Percentiles rank a stretch among this genome's conserved stretches.
phyloP scores from a whole-genome alignment of 2,797 vertebrate species.

The Fistularia tabacaria region DNA sequence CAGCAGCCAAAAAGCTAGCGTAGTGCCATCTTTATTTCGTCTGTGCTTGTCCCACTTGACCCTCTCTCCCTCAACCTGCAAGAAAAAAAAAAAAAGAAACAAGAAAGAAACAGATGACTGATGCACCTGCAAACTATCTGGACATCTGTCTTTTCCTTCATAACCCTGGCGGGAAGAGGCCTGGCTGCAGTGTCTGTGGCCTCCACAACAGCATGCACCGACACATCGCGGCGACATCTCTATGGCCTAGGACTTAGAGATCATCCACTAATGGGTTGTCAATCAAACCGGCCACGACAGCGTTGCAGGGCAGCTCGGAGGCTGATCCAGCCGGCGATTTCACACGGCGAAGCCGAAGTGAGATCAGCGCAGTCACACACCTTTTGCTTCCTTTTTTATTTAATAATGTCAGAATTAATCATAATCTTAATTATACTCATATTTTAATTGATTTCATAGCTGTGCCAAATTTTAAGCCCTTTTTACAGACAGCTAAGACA shows the following conservation, averaged over 20 bases:
- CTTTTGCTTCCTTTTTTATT: constrained; percentile 44
- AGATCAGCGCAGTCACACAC: constrained; percentile 65
- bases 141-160: constrained; percentile 71
- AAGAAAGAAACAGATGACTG: constrained; percentile 52
- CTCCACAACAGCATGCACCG: constrained; percentile 53
- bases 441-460: no score
- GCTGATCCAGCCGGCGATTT: constrained; percentile 44
- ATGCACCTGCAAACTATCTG: constrained; percentile 67
- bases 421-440: no score
- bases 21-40: constrained; percentile 57
- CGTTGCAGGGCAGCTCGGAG: constrained; percentile 54
- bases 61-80: constrained; percentile 24
- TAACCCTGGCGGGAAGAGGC: constrained; percentile 50
- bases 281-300: constrained; percentile 54
- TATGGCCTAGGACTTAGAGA: constrained; percentile 58
- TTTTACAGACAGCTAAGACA: no score
- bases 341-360: constrained; percentile 50
- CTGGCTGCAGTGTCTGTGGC: constrained; percentile 59
- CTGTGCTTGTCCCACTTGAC: constrained; percentile 52
- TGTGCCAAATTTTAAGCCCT: no score
- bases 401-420: no score
- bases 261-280: constrained; percentile 73
- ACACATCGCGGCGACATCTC: constrained; percentile 57
- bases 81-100: constrained; percentile 40
- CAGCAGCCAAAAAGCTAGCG: constrained; percentile 31